Base-by-base conservation (phyloP, 2,888 invertebrate species). In the Epistrophella euchroma region DNA sequence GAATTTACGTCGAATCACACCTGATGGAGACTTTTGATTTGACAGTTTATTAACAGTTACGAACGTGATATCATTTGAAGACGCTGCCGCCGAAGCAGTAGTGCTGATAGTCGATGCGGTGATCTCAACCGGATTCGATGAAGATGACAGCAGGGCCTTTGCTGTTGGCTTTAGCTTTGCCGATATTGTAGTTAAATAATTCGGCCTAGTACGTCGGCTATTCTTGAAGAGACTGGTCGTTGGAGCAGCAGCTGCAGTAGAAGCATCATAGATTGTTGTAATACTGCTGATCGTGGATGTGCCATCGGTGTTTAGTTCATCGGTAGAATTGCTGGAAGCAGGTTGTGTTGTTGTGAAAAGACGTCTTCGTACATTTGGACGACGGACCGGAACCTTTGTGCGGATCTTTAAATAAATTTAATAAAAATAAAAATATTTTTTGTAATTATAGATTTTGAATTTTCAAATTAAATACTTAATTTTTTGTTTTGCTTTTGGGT, bases 31-130 rank as follows among this genome's bases (percentile, higher is more conserved):
- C 64, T 86, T 86, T 71, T 86, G 82, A 82, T 74, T 86, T 74
- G 86, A 82, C 78, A 71, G 52, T 82, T 82, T 86, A 74, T 82
- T 86, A 74, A 82, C 78, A 73, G 82, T 82, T 74, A 86, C 82
- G 71, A 82, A 86, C 70, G 86, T 89, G 90, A 89, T 87, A 87
- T 89, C 88, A 88, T 89, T 88, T 70, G 88, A 88, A 86, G 88
- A 88, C 88, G 85, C 76, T 87, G 88, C 81, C 58, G 84, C 15
- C 22, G 60, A 22, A 77, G 88, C 73, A 15, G 78, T 85, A 17
- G 45, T 70, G 58, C 55, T 82, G 52, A 19, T 58, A 4, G 43
- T 82, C 40, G 70, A 64, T 66, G 40, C 4, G 25, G 9, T 86
- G 71, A 84, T 80, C 85, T 86, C 85, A 86, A 68, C 82, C 82